Evolutionary conservation across 1,140 invertebrate species (phyloP).

Genomic region (Aphelenchoides besseyi): DNA sequence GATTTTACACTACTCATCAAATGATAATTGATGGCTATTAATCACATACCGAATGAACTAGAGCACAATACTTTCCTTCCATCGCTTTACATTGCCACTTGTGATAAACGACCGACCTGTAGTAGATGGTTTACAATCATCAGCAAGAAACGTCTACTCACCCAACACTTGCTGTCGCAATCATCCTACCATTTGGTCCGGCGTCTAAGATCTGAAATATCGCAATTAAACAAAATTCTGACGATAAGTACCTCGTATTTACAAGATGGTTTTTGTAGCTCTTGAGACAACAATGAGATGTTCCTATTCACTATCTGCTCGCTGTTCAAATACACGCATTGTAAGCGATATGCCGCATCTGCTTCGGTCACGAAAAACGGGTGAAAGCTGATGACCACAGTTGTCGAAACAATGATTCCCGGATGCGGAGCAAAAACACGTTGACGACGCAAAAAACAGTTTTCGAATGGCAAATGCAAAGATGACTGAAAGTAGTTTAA

Average conservation of each 20-base stretch:
- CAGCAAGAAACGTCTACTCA: constrained; percentile 41
- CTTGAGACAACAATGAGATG: background rate
- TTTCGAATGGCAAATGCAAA: constrained; percentile 6
- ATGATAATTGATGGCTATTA: background rate
- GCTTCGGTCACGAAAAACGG: constrained; percentile 28
- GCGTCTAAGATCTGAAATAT: constrained; percentile 34
- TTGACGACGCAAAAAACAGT: constrained; percentile 5
- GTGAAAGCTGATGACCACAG: constrained; percentile 18
- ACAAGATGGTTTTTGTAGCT: constrained; percentile 18
- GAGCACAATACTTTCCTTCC: constrained; percentile 40
- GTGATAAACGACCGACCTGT: too few relatives aligned
- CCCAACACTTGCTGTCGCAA: constrained; percentile 43
- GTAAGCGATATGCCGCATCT: constrained; percentile 24
- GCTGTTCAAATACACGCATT: constrained; percentile 17
- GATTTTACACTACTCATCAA: background rate
- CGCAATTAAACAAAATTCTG: constrained; percentile 1
- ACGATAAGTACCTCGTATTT: constrained; percentile 15
- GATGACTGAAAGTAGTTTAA: background rate
- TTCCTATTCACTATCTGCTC: constrained; percentile 15
- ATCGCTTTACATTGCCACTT: constrained; percentile 37
- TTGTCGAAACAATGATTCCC: constrained; percentile 20
- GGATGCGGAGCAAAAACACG: background rate
- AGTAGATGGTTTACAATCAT: too few relatives aligned
- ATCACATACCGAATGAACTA: constrained; percentile 31
- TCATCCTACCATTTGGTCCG: constrained; percentile 31